A percentile compares a stretch with the other conserved stretches of the same genome.
phyloP scores from a whole-genome alignment of 2,113 vertebrate species.

The Delphinus delphis region DNA sequence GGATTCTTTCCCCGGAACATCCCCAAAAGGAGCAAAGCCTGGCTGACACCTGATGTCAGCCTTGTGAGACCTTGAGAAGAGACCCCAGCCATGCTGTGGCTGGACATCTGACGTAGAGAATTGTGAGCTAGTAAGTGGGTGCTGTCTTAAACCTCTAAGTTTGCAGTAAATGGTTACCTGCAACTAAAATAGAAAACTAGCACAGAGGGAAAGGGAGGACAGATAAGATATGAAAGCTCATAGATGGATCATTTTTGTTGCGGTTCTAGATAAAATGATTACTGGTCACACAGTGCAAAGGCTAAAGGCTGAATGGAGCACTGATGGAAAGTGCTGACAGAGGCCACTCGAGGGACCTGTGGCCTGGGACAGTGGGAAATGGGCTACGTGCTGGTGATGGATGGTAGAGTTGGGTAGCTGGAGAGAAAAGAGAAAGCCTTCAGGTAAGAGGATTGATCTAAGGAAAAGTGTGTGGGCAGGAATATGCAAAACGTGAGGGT shows the following conservation, averaged over 20 bases:
- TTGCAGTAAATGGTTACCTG: not conserved
- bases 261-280: not conserved
- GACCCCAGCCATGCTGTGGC: not conserved
- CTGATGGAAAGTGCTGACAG: not conserved
- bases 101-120: not conserved
- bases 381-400: rapidly evolving
- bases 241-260: not conserved
- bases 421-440: not conserved
- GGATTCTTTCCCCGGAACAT: not conserved
- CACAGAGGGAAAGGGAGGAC: not conserved
- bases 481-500: not conserved
- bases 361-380: not conserved
- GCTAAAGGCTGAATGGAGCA: not conserved
- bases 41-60: not conserved
- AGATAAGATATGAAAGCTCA: not conserved
- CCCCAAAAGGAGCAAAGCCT: not conserved
- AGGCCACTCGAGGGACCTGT: not conserved
- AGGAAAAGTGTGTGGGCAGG: not conserved
- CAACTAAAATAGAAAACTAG: not conserved
- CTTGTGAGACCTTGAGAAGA: not conserved
- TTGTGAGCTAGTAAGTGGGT: not conserved
- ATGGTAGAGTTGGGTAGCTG: not conserved
- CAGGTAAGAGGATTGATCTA: not conserved
- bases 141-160: not conserved
- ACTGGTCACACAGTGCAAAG: not conserved